Evolutionary conservation across 2,888 invertebrate genomes (phyloP).

Genomic region (Drosophila algonquin): DNA sequence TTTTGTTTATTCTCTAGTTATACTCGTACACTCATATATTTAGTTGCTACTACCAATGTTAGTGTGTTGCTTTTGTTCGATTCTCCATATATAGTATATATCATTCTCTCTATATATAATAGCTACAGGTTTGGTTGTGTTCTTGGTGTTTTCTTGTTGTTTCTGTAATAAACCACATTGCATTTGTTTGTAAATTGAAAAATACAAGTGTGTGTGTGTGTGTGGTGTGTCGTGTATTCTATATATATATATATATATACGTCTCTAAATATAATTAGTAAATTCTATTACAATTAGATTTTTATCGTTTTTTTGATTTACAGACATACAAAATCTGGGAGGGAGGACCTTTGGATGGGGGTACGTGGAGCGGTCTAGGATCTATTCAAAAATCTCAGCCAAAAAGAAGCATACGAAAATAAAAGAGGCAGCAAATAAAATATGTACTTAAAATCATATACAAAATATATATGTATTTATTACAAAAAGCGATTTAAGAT

Average conservation of each 20-base stretch:
- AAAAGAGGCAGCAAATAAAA: conserved; percentile 23
- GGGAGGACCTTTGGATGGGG: background rate
- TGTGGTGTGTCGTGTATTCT: conserved; percentile 42
- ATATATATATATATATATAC: conserved; percentile 38
- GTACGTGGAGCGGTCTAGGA: no score
- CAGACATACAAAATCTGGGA: conserved; percentile 34
- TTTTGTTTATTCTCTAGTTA: conserved; percentile 65
- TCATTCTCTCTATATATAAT: conserved; percentile 47
- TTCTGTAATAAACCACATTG: conserved; percentile 44
- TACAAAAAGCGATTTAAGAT: conserved; percentile 65
- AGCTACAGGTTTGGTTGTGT: conserved; percentile 39
- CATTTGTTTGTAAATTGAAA: conserved; percentile 45
- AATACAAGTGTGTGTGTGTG: conserved; percentile 49
- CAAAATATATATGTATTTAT: conserved; percentile 65
- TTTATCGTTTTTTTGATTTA: conserved; percentile 45
- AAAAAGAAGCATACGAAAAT: conserved; percentile 2
- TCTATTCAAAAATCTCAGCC: background rate
- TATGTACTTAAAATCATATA: conserved; percentile 40
- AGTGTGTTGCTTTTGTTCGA: conserved; percentile 30
- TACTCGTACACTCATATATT: conserved; percentile 37
- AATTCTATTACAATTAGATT: conserved; percentile 55
- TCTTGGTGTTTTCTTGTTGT: conserved; percentile 27
- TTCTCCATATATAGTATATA: conserved; percentile 42
- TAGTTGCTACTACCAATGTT: conserved; percentile 59
- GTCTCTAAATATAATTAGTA: conserved; percentile 33